A percentile compares a stretch with the other conserved stretches of the same genome.
Evolutionary conservation across 2,113 vertebrate genomes (phyloP).

Genomic region (Eonycteris spelaea): DNA sequence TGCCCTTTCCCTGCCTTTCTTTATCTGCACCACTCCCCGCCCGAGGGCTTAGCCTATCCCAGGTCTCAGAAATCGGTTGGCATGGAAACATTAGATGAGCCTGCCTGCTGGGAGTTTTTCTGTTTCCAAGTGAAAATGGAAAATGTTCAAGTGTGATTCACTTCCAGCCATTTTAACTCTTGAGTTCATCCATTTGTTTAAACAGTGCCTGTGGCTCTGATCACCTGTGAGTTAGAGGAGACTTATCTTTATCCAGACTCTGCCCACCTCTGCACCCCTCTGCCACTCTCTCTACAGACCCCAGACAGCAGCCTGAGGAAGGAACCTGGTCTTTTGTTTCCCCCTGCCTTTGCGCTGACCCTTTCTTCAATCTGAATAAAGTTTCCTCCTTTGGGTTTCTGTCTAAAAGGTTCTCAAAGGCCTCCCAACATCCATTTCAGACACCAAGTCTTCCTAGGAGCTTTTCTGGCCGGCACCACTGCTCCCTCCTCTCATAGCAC

Average conservation of each 20-base stretch:
- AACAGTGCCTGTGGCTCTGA: background rate
- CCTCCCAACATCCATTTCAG: background rate
- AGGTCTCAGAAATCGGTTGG: slow-evolving; percentile 49
- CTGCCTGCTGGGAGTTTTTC: slow-evolving; percentile 62
- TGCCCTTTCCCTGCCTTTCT: background rate
- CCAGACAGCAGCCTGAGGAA: background rate
- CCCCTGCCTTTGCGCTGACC: background rate
- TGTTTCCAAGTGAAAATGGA: slow-evolving; percentile 71
- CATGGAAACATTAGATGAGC: slow-evolving; percentile 71
- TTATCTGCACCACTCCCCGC: background rate
- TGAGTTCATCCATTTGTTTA: background rate
- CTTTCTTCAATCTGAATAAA: background rate
- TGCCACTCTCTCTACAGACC: background rate
- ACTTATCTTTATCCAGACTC: background rate
- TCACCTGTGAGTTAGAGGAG: background rate
- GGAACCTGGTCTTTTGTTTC: background rate
- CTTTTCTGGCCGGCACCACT: background rate
- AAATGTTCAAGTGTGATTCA: slow-evolving; percentile 67
- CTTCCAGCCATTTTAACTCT: slow-evolving; percentile 57
- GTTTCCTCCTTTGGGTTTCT: background rate
- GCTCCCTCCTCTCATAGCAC: background rate
- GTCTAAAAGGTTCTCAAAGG: background rate
- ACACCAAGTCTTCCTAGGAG: background rate
- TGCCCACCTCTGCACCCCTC: background rate
- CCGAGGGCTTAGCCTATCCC: slow-evolving; percentile 40